Conservation (phyloP, 2,113 vertebrate genomes). For the Mellivora capensis region DNA sequence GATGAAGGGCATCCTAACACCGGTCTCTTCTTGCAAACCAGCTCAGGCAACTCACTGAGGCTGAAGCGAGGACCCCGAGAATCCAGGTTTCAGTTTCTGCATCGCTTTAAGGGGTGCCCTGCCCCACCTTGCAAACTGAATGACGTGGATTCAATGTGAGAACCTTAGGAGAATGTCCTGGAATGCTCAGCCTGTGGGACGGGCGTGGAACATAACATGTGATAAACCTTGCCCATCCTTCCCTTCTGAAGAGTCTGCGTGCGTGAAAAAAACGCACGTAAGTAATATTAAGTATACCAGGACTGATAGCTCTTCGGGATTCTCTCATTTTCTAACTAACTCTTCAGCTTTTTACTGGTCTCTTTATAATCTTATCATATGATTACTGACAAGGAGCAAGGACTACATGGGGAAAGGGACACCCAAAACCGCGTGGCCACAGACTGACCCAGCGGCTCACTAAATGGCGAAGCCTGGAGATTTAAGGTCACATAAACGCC, state of each 20-base stretch:
- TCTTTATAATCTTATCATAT: neutral
- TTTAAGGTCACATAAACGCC: neutral
- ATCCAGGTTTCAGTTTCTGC: neutral
- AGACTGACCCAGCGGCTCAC: neutral
- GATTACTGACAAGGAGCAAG: neutral
- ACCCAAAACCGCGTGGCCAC: neutral
- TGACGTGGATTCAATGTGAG: neutral
- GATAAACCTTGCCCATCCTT: neutral
- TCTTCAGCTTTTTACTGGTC: neutral
- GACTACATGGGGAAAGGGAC: neutral
- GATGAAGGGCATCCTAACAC: neutral
- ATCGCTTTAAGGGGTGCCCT: neutral
- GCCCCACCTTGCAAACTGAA: neutral
- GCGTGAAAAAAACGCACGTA: neutral
- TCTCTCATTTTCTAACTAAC: neutral
- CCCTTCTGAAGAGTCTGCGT: neutral
- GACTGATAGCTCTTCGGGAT: neutral
- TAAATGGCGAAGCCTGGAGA: neutral
- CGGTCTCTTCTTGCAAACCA: neutral
- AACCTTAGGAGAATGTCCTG: neutral
- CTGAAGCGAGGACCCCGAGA: neutral
- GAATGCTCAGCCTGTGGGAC: neutral
- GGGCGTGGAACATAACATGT: neutral
- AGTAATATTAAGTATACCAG: neutral
- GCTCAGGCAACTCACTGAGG: neutral